Percentiles rank a stretch among this genome's conserved stretches.
phyloP scores from a whole-genome alignment of 1,140 invertebrate species.

The Neomicropteryx cornuta region DNA sequence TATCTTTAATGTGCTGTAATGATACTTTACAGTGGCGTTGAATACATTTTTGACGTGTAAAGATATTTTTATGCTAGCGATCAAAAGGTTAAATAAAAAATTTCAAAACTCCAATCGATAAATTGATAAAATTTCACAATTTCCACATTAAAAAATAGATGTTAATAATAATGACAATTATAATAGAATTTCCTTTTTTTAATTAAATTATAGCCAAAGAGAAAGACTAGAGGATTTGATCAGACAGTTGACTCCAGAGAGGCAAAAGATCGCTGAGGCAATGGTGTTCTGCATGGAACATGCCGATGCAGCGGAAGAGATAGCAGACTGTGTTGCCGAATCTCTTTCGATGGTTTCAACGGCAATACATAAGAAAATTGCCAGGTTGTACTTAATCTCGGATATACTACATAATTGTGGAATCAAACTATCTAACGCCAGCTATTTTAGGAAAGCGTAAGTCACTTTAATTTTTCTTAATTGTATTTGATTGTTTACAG shows the following conservation, averaged over 20 bases:
- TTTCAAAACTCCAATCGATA: too few relatives aligned
- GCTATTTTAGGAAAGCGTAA: slow-evolving; percentile 84
- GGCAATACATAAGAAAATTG: slow-evolving; percentile 82
- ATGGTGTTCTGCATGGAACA: slow-evolving; percentile 99
- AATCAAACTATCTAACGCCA: slow-evolving; percentile 94
- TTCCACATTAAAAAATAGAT: too few relatives aligned
- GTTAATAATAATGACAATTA: too few relatives aligned
- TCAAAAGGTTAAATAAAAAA: too few relatives aligned
- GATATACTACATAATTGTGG: slow-evolving; percentile 97
- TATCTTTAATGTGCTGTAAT: too few relatives aligned
- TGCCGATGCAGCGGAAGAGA: slow-evolving; percentile 92
- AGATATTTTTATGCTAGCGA: too few relatives aligned
- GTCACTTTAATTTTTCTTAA: slow-evolving; percentile 19
- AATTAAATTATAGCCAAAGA: slow-evolving; percentile 67
- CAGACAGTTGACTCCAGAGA: slow-evolving; percentile 76
- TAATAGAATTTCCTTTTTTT: too few relatives aligned
- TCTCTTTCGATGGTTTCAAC: slow-evolving; percentile 72
- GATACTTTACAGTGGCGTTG: too few relatives aligned
- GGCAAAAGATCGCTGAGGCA: slow-evolving; percentile 77
- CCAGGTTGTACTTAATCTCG: slow-evolving; percentile 88
- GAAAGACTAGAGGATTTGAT: slow-evolving; percentile 89
- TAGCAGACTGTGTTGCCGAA: slow-evolving; percentile 83
- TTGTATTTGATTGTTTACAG: slow-evolving; percentile 1
- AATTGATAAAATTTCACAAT: too few relatives aligned
- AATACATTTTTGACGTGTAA: too few relatives aligned